phyloP scores from a whole-genome alignment of 2,797 vertebrate genomes.

The Nannoperca australis region DNA sequence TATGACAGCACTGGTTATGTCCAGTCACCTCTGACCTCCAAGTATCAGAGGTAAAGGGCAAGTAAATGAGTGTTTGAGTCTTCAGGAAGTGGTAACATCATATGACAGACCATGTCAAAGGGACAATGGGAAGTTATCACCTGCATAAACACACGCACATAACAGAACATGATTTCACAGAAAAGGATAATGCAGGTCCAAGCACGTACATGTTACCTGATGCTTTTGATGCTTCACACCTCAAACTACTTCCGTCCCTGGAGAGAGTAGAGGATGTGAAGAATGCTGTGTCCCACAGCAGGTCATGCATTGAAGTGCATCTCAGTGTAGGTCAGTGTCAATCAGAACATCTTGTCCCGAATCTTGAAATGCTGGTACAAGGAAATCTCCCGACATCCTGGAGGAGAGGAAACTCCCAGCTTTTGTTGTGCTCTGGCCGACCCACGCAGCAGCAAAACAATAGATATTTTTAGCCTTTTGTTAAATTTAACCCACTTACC shows the following conservation, averaged over 20 bases:
- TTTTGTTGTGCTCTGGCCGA: conserved; percentile 58
- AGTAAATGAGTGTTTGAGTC: neutral
- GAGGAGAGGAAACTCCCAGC: conserved; percentile 76
- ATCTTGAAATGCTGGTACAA: conserved; percentile 42
- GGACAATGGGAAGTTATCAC: conserved; percentile 3
- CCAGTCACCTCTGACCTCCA: neutral
- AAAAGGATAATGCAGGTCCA: neutral
- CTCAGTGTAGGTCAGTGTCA: neutral
- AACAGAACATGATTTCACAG: conserved; percentile 1
- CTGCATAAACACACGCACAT: neutral
- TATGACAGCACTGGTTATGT: conserved; percentile 4
- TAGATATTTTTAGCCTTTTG: conserved; percentile 75
- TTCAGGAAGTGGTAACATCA: neutral
- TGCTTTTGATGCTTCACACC: neutral
- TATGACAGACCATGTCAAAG: neutral
- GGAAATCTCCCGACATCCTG: conserved; percentile 74
- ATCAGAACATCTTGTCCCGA: conserved; percentile 55
- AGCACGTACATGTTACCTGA: neutral
- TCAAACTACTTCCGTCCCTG: neutral
- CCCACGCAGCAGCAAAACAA: conserved; percentile 74
- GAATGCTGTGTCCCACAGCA: neutral
- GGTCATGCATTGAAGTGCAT: neutral
- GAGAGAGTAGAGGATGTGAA: neutral
- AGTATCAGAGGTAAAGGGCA: neutral
- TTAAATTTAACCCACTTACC: conserved; percentile 66